Evolutionary conservation across 2,888 invertebrate species (phyloP), one percentile per base, ranked within the genome.

Genomic region (Philhelius pedissequus): DNA sequence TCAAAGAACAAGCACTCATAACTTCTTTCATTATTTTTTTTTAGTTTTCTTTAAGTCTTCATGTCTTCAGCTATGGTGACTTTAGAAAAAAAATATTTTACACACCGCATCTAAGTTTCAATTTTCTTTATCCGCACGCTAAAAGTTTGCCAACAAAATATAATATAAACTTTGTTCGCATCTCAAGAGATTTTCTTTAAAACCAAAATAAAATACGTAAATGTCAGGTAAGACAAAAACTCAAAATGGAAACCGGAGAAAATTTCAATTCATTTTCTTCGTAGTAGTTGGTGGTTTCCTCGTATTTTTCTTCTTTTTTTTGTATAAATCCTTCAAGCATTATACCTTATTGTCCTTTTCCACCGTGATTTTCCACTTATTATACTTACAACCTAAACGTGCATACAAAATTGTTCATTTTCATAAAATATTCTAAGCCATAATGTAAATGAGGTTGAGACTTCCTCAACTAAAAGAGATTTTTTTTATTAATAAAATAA

Each of bases 351-450:
- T 56, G 50, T 62, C 52, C 62, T 62, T 77, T 76, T 54, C 58
- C 58, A 56, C 45, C 64, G 48, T 45, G 68, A 69, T 77, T 77
- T 69, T 77, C 20, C 60, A 62, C 76, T 69, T 52, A 62, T 77
- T 62, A 62, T 69, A 54, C 69, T 77, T 45, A 18, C 40, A 52
- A 77, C 30, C 60, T 69, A 69, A 77, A 70, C 38, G 69, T 77
- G 76, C 76, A 70, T 69, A 25, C 13, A 62, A 70, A 77, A 77
- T 77, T 69, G 69, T 77, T 77, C 62, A 77, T 77, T 77, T 69
- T 76, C 68, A 76, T 76, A 68, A 54, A 76, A 58, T 64, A 54
- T 56, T 68, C 58, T 68, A 38, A 30, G 38, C 45, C 58, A 68
- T 68, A 76, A 76, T 68, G 75, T 48, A 76, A 76, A 76, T 76